phyloP scores from a whole-genome alignment of 2,797 vertebrate genomes.

The Helicolenus hilgendorfi region DNA sequence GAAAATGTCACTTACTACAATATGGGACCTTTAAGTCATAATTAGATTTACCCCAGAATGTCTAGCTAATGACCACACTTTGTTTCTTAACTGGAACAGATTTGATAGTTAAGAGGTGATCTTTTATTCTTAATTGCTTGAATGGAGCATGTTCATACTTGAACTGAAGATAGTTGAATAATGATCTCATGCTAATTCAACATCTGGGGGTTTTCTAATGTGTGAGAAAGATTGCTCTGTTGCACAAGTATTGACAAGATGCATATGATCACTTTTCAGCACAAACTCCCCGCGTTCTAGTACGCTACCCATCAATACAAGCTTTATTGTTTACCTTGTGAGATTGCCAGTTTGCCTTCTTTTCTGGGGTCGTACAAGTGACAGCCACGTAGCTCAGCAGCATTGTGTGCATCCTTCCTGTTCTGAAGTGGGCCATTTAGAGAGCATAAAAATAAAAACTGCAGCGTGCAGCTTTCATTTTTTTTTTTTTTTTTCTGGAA shows the following conservation, averaged over 20 bases:
- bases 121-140: no score
- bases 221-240: background rate
- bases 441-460: slow-evolving; percentile 31
- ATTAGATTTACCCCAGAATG: no score
- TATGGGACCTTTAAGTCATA: no score
- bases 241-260: background rate
- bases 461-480: slow-evolving; percentile 17
- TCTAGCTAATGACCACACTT: no score
- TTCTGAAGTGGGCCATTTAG: slow-evolving; percentile 33
- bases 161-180: no score
- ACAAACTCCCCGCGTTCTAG: background rate
- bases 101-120: no score
- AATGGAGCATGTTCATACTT: no score
- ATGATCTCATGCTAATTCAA: no score
- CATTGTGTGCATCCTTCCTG: background rate
- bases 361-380: background rate
- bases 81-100: no score
- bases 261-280: background rate
- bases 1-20: no score
- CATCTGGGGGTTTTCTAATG: no score
- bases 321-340: background rate
- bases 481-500: slow-evolving; percentile 46
- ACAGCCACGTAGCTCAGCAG: slow-evolving; percentile 8
- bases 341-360: background rate
- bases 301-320: background rate